Evolutionary conservation across 2,797 vertebrate species (phyloP).

Genomic region (Pantherophis vulpinus): DNA sequence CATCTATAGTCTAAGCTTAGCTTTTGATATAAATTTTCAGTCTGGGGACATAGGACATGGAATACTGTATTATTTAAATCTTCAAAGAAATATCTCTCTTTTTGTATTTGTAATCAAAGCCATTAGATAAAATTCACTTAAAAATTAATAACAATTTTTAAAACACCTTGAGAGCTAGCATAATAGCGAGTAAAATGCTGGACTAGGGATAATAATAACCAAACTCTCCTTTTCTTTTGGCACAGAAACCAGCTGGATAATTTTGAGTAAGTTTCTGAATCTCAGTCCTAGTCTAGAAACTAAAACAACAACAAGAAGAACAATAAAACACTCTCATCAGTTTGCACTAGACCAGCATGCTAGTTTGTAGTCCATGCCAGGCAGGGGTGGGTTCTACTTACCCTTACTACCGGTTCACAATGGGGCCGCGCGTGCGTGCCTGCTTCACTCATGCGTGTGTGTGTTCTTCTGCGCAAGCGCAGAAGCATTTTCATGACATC

Average conservation of each 20-base stretch:
- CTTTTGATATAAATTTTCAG: neutral
- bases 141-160: slow-evolving; percentile 48
- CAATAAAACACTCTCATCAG: neutral
- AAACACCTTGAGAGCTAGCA: neutral
- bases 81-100: slow-evolving; percentile 10
- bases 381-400: neutral
- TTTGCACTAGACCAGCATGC: slow-evolving; percentile 36
- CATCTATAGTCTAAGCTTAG: neutral
- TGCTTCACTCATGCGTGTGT: too few species aligned
- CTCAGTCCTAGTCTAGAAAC: neutral
- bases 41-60: neutral
- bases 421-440: rapidly evolving
- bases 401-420: too few species aligned
- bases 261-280: neutral
- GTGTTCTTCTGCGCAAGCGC: too few species aligned
- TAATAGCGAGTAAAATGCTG: neutral
- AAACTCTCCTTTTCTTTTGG: neutral
- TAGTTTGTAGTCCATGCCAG: slow-evolving; percentile 66
- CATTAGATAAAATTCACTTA: slow-evolving; percentile 51
- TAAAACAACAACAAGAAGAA: neutral
- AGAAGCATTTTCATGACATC: too few species aligned
- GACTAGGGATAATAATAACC: neutral
- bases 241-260: neutral
- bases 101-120: slow-evolving; percentile 40
- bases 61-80: neutral